Percentiles rank a stretch among this genome's conserved stretches.
phyloP scores from a whole-genome alignment of 2,888 invertebrate genomes.

The Cephus nigrinus region DNA sequence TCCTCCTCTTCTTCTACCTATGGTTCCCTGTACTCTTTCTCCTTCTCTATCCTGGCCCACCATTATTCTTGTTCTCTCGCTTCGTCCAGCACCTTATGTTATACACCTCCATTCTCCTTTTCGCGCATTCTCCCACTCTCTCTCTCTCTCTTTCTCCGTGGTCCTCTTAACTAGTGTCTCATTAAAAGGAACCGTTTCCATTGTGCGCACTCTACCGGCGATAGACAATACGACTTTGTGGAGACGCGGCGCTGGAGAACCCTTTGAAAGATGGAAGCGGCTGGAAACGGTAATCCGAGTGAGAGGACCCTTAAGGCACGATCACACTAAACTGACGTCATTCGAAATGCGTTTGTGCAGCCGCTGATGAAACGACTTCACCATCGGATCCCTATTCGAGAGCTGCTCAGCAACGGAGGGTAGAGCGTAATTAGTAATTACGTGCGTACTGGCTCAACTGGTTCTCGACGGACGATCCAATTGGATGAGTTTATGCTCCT shows the following conservation, averaged over 20 bases:
- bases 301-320: conserved; percentile 15
- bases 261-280: conserved; percentile 20
- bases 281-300: conserved; percentile 26
- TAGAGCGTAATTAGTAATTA: background rate
- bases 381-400: background rate
- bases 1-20: conserved; percentile 16
- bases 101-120: background rate
- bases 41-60: background rate
- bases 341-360: background rate
- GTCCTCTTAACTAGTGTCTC: conserved; percentile 46
- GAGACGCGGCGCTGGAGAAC: background rate
- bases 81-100: background rate
- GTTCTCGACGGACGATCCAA: background rate
- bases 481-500: background rate
- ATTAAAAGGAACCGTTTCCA: conserved; percentile 52
- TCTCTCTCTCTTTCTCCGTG: conserved; percentile 23
- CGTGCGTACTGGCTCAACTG: background rate
- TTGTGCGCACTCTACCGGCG: conserved; percentile 42
- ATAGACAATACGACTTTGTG: conserved; percentile 55
- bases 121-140: background rate
- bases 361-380: background rate
- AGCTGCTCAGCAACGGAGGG: background rate
- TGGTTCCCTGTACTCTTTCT: conserved; percentile 19
- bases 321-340: background rate
- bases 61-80: background rate